Percentiles rank a stretch among this genome's conserved stretches.
These are phyloP conservation scores for Apamea anceps DNA, from an alignment of 2,888 invertebrate species.

Conservation along the genomic window DNA sequence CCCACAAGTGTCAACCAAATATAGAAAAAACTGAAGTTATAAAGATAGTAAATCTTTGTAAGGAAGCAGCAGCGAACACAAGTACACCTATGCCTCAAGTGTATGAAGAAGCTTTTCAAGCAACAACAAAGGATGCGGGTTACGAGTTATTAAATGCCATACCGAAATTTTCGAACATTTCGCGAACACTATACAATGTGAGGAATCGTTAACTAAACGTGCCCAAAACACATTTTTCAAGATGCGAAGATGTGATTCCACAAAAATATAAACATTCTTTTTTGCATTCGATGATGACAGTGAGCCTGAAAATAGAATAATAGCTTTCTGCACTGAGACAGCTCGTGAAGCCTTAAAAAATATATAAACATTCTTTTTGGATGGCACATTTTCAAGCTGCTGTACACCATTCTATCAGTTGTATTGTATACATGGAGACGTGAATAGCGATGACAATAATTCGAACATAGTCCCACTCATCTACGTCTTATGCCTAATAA, in stretches of 20 bases:
- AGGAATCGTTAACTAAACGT: conserved; percentile 24
- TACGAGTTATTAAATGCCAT: background rate
- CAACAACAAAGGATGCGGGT: background rate
- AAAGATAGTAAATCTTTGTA: conserved; percentile 40
- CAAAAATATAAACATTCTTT: conserved; percentile 8
- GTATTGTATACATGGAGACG: conserved; percentile 30
- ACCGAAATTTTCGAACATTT: conserved; percentile 19
- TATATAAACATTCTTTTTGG: conserved; percentile 5
- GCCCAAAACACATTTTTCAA: conserved; percentile 26
- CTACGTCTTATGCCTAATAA: conserved; percentile 35
- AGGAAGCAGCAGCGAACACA: conserved; percentile 42
- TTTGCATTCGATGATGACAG: conserved; percentile 13
- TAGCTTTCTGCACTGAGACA: conserved; percentile 14
- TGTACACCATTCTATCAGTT: conserved; percentile 15
- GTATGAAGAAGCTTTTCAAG: conserved; percentile 15
- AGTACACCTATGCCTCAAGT: conserved; percentile 43
- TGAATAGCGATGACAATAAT: conserved; percentile 20
- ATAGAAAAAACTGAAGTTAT: conserved; percentile 16
- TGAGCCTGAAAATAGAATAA: conserved; percentile 25
- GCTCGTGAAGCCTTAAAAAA: conserved; percentile 2
- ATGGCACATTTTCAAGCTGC: conserved; percentile 25
- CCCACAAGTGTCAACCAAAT: conserved; percentile 38
- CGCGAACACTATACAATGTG: conserved; percentile 2
- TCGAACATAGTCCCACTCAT: conserved; percentile 32
- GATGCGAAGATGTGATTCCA: conserved; percentile 17